Conservation (phyloP, 2,113 vertebrate species). For the Neodontobutis hainanensis region DNA sequence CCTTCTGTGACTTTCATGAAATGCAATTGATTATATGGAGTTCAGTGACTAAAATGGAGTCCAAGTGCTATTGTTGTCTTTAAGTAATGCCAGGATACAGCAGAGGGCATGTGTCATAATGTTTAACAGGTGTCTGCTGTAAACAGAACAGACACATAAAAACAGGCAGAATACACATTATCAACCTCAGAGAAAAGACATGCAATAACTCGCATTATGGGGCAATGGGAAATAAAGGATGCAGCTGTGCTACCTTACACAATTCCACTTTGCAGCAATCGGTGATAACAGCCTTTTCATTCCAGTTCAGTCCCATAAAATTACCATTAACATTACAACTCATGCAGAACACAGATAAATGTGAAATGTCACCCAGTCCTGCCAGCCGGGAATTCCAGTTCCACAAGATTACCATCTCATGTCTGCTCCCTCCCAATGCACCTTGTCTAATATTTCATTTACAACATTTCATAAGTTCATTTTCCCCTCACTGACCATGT, state of each 20-base stretch:
- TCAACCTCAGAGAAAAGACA: slow-evolving; percentile 86
- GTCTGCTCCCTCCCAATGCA: slow-evolving; percentile 84
- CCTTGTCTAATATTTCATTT: slow-evolving; percentile 99
- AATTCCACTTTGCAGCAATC: slow-evolving; percentile 94
- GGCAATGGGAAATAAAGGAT: slow-evolving; percentile 90
- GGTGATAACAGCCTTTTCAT: slow-evolving; percentile 97
- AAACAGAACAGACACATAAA: slow-evolving; percentile 54
- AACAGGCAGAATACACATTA: slow-evolving; percentile 84
- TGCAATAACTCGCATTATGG: slow-evolving; percentile 91
- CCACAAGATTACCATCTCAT: slow-evolving; percentile 96
- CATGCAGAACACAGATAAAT: slow-evolving; percentile 99
- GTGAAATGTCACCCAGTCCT: slow-evolving; percentile 98
- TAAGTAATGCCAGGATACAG: slow-evolving; percentile 39
- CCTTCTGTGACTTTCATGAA: no score
- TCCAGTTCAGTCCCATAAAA: slow-evolving; percentile 98
- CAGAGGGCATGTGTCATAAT: slow-evolving; percentile 35
- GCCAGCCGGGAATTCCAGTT: slow-evolving; percentile 97
- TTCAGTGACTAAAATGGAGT: slow-evolving; percentile 4
- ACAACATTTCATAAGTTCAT: slow-evolving; percentile 98
- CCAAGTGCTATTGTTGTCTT: slow-evolving; percentile 17
- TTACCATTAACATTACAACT: slow-evolving; percentile 99
- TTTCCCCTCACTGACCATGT: slow-evolving; percentile 99
- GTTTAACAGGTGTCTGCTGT: slow-evolving; percentile 36
- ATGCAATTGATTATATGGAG: no score
- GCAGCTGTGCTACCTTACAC: slow-evolving; percentile 90